Conservation (phyloP, 2,888 invertebrate species). For the Chloromyia formosa region DNA sequence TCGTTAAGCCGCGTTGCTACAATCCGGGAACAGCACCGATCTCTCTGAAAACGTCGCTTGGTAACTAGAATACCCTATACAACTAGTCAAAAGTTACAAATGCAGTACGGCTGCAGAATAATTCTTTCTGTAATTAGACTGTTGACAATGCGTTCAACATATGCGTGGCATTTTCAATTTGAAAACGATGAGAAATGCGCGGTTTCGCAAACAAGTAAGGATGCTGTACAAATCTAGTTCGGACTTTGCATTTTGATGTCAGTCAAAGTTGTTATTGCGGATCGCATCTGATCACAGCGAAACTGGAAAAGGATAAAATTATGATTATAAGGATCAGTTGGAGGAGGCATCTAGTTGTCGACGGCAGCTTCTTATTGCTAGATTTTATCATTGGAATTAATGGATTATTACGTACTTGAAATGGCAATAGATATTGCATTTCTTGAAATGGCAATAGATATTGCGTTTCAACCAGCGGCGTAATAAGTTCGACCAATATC, state of each 20-base stretch:
- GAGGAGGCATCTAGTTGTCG: too few species aligned
- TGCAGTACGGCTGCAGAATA: slow-evolving; percentile 27
- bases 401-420: too few species aligned
- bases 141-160: slow-evolving; percentile 33
- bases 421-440: too few species aligned
- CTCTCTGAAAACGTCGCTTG: neutral
- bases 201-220: neutral
- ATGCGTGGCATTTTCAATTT: slow-evolving; percentile 33
- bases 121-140: slow-evolving; percentile 41
- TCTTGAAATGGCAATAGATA: too few species aligned
- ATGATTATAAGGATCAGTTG: too few species aligned
- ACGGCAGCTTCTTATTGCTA: too few species aligned
- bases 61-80: neutral
- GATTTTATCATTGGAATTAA: too few species aligned
- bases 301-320: too few species aligned
- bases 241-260: slow-evolving; percentile 23
- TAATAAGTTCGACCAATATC: too few species aligned
- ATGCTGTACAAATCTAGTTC: slow-evolving; percentile 3
- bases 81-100: slow-evolving; percentile 35
- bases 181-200: slow-evolving; percentile 27
- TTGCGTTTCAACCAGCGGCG: too few species aligned
- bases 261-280: neutral
- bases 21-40: neutral
- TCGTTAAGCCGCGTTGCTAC: slow-evolving; percentile 16
- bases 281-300: too few species aligned